phyloP scores from a whole-genome alignment of 1,140 invertebrate genomes.

The Psix sp. region DNA sequence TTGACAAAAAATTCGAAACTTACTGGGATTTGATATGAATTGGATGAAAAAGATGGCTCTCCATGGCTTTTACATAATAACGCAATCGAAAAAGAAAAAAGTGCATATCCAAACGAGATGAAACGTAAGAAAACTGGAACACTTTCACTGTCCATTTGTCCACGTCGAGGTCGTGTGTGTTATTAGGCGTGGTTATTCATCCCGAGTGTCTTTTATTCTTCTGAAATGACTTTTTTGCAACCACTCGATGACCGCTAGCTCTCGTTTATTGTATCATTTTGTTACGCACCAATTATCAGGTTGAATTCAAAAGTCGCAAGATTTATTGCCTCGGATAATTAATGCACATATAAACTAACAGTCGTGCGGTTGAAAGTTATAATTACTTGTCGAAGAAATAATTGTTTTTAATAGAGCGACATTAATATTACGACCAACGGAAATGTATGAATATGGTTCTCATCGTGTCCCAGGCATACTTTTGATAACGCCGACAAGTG shows the following conservation, averaged over 20 bases:
- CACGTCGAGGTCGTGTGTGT: conserved; percentile 23
- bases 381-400: conserved; percentile 43
- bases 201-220: conserved; percentile 27
- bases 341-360: conserved; percentile 39
- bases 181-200: conserved; percentile 47
- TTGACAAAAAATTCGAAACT: too few relatives aligned
- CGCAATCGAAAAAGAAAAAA: background rate
- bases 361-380: conserved; percentile 30
- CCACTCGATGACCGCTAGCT: conserved; percentile 1
- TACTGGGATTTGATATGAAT: too few relatives aligned
- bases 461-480: conserved; percentile 13
- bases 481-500: conserved; percentile 21
- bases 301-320: conserved; percentile 26
- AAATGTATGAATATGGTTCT: conserved; percentile 4
- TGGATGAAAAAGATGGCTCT: too few relatives aligned
- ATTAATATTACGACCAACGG: conserved; percentile 22
- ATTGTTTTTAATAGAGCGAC: conserved; percentile 44
- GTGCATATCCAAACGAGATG: conserved; percentile 10
- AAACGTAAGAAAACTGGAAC: conserved; percentile 38
- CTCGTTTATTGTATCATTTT: conserved; percentile 33
- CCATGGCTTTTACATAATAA: conserved; percentile 3
- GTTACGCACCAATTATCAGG: conserved; percentile 45
- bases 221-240: conserved; percentile 12
- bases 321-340: conserved; percentile 38
- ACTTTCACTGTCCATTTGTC: conserved; percentile 40